phyloP scores from a whole-genome alignment of 2,113 vertebrate genomes.

The Symphodus melops region DNA sequence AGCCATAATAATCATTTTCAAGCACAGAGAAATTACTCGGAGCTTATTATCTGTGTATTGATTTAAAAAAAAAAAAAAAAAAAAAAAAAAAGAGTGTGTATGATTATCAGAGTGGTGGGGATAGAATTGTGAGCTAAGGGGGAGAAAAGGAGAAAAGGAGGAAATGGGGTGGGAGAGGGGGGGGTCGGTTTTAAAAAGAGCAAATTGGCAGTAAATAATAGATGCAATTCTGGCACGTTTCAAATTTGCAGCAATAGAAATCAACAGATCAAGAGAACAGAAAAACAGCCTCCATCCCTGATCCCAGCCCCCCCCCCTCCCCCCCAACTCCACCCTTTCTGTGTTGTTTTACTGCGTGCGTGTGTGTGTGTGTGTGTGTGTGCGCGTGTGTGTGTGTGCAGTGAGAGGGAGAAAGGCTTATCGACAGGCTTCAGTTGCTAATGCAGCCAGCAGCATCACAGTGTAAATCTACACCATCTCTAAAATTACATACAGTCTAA shows the following conservation, averaged over 20 bases:
- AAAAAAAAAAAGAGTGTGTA: slow-evolving; percentile 62
- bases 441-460: slow-evolving; percentile 80
- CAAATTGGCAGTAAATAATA: slow-evolving; percentile 86
- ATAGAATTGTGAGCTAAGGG: slow-evolving; percentile 50
- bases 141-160: slow-evolving; percentile 24
- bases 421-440: slow-evolving; percentile 82
- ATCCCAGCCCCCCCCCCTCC: slow-evolving; percentile 50
- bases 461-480: slow-evolving; percentile 84
- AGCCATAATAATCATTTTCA: slow-evolving; percentile 62
- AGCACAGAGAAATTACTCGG: slow-evolving; percentile 64
- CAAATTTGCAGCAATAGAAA: slow-evolving; percentile 80
- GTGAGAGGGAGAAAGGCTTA: slow-evolving; percentile 66
- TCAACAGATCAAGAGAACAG: slow-evolving; percentile 83
- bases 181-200: slow-evolving; percentile 76
- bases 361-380: slow-evolving; percentile 34
- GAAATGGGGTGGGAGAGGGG: slow-evolving; percentile 21
- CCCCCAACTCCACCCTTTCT: slow-evolving; percentile 67
- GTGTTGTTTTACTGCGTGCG: slow-evolving; percentile 33
- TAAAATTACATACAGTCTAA: slow-evolving; percentile 83
- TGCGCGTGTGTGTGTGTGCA: slow-evolving; percentile 24
- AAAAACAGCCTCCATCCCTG: slow-evolving; percentile 66
- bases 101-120: slow-evolving; percentile 61
- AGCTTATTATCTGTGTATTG: slow-evolving; percentile 74
- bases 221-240: slow-evolving; percentile 84
- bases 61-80: slow-evolving; percentile 69